Conservation (phyloP, 1,140 invertebrate species). For the Acarapis woodi region DNA sequence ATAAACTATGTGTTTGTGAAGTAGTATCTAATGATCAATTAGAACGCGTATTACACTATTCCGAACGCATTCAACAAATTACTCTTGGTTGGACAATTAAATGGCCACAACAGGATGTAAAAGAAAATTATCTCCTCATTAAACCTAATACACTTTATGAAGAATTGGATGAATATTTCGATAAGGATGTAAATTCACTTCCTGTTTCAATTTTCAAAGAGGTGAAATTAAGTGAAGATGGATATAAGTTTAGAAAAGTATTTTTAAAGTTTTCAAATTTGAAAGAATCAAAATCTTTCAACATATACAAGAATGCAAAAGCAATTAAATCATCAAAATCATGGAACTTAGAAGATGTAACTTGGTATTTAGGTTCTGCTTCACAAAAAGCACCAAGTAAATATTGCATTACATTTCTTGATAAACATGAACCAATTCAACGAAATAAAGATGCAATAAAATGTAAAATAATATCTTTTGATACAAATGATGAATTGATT, state of each 20-base stretch:
- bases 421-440: conserved; percentile 1
- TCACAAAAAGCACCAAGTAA: conserved; percentile 36
- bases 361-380: conserved; percentile 53
- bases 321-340: conserved; percentile 27
- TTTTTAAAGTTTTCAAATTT: conserved; percentile 45
- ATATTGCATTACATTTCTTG: conserved; percentile 15
- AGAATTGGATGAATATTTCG: conserved; percentile 16
- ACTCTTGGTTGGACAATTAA: conserved; percentile 40
- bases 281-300: no score
- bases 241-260: conserved; percentile 39
- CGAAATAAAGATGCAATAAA: conserved; percentile 29
- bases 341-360: conserved; percentile 43
- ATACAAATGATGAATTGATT: no score
- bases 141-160: conserved; percentile 24
- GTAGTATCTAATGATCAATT: conserved; percentile 36
- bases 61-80: conserved; percentile 36
- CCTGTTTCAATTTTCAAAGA: conserved; percentile 31
- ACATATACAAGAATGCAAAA: conserved; percentile 43
- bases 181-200: conserved; percentile 12
- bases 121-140: conserved; percentile 44
- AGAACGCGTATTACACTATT: conserved; percentile 40
- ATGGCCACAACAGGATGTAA: conserved; percentile 48
- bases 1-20: conserved; percentile 35
- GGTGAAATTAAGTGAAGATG: conserved; percentile 41
- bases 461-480: no score